phyloP scores from a whole-genome alignment of 2,797 vertebrate genomes.

The Sparidentex hasta region DNA sequence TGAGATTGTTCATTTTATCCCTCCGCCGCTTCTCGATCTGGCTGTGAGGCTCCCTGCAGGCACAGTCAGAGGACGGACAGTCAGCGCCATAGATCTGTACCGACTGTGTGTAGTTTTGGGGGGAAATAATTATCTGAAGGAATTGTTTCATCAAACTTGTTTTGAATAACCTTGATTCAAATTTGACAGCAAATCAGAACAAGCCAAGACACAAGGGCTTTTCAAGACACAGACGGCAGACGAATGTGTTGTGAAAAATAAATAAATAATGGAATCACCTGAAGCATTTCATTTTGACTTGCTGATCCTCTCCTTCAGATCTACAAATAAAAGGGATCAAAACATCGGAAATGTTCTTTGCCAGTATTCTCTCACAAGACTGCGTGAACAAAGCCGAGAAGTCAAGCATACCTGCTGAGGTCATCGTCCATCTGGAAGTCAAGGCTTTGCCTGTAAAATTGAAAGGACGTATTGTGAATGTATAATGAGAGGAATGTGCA shows the following conservation, averaged over 20 bases:
- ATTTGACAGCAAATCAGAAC: constrained; percentile 1
- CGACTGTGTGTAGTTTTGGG: neutral
- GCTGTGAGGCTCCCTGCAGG: constrained; percentile 92
- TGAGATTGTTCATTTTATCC: constrained; percentile 97
- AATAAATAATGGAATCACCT: constrained; percentile 62
- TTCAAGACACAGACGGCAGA: neutral
- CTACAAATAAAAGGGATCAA: constrained; percentile 54
- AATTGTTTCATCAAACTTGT: neutral
- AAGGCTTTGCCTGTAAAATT: constrained; percentile 51
- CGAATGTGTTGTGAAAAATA: neutral
- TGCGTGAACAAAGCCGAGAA: neutral
- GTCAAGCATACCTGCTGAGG: constrained; percentile 63
- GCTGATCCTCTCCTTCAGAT: constrained; percentile 79
- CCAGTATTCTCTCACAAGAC: neutral
- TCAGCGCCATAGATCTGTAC: neutral
- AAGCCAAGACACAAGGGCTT: neutral
- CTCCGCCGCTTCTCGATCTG: constrained; percentile 94
- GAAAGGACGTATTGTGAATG: neutral
- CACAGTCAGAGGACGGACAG: neutral
- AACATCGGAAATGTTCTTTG: neutral
- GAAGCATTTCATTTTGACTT: constrained; percentile 82
- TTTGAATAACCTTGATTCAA: constrained; percentile 10
- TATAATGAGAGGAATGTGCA: neutral
- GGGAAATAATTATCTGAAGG: neutral
- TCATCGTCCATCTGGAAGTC: constrained; percentile 71